A percentile compares a stretch with the other conserved stretches of the same genome.
These are phyloP conservation scores for Entomobrya multifasciata DNA, from an alignment of 2,888 invertebrate genomes.

Conservation along the genomic window DNA sequence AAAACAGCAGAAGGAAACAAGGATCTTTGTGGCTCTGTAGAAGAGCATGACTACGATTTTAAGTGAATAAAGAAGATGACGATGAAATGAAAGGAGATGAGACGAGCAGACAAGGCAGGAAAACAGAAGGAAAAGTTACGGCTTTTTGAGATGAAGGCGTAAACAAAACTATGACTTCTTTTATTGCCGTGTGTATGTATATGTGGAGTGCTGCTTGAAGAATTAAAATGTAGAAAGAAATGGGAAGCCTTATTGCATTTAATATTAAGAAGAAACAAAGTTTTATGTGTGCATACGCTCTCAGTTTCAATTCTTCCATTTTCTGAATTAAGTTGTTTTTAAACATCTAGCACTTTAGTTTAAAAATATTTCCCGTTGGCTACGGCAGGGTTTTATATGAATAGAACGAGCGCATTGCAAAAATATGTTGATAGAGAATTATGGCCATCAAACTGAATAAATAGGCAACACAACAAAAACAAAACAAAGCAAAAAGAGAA, in stretches of 20 bases:
- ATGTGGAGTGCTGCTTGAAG: background rate
- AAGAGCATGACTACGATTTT: too few species aligned
- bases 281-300: too few species aligned
- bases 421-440: slow-evolving; percentile 55
- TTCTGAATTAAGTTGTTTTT: slow-evolving; percentile 26
- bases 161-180: slow-evolving; percentile 42
- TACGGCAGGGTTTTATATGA: too few species aligned
- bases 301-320: too few species aligned
- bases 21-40: background rate
- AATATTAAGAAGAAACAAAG: slow-evolving; percentile 21
- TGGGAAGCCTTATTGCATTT: slow-evolving; percentile 20
- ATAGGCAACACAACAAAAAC: slow-evolving; percentile 9
- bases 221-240: slow-evolving; percentile 6
- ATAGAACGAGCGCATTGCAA: slow-evolving; percentile 3
- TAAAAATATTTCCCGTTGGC: slow-evolving; percentile 3
- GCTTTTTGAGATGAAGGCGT: slow-evolving; percentile 50
- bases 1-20: too few species aligned
- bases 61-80: too few species aligned
- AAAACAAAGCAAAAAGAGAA: background rate
- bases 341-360: slow-evolving; percentile 27
- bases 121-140: slow-evolving; percentile 46
- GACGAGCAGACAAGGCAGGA: slow-evolving; percentile 15
- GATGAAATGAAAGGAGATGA: too few species aligned
- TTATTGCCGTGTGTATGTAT: slow-evolving; percentile 24
- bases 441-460: slow-evolving; percentile 9